These are phyloP conservation scores for Hypselothyrea guttata DNA, from an alignment of 2,888 invertebrate genomes.

Conservation along the genomic window DNA sequence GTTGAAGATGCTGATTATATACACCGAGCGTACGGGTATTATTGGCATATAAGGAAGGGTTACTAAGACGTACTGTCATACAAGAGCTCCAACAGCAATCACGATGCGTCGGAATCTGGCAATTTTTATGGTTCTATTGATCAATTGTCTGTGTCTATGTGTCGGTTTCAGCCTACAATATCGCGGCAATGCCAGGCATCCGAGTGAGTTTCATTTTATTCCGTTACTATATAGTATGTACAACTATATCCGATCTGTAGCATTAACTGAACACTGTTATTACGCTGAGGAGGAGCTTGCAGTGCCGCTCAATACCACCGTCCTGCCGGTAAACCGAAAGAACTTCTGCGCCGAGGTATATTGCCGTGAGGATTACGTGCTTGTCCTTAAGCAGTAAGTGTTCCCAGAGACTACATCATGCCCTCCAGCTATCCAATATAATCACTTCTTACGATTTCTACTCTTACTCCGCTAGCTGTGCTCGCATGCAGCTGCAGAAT, in stretches of 20 bases:
- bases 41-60: too few relatives aligned
- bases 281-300: constrained; percentile 64
- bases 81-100: neutral
- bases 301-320: constrained; percentile 52
- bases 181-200: constrained; percentile 62
- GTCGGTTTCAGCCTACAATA: constrained; percentile 58
- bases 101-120: constrained; percentile 19
- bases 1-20: too few relatives aligned
- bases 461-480: constrained; percentile 63
- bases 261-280: constrained; percentile 53
- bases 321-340: constrained; percentile 51
- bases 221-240: neutral
- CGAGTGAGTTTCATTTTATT: constrained; percentile 43
- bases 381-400: constrained; percentile 72
- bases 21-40: too few relatives aligned
- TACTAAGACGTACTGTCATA: too few relatives aligned
- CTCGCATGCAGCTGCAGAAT: constrained; percentile 39
- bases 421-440: too few relatives aligned
- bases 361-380: constrained; percentile 72
- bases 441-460: too few relatives aligned
- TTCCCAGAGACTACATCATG: neutral
- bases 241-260: too few relatives aligned
- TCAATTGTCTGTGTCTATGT: neutral
- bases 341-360: constrained; percentile 55
- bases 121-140: neutral